phyloP scores from a whole-genome alignment of 2,888 invertebrate genomes.

The Catocala sponsa region DNA sequence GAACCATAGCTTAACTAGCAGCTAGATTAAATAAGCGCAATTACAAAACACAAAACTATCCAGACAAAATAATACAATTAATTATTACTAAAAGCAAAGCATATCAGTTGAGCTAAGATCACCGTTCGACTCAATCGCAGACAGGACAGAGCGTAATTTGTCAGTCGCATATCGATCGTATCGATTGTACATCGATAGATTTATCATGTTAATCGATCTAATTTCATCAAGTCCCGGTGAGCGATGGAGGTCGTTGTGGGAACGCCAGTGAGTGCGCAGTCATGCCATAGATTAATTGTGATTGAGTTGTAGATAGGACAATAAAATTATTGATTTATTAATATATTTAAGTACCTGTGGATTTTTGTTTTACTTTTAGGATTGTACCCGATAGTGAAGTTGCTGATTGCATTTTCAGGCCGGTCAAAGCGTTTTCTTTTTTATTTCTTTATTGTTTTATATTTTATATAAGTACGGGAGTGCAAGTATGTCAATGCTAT shows the following conservation, averaged over 20 bases:
- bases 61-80: conserved; percentile 13
- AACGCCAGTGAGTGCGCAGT: conserved; percentile 83
- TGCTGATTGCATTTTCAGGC: too few relatives aligned
- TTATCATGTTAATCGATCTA: conserved; percentile 87
- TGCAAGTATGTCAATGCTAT: too few relatives aligned
- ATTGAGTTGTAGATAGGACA: conserved; percentile 36
- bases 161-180: conserved; percentile 79
- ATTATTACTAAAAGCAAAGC: conserved; percentile 27
- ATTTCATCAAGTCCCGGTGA: conserved; percentile 85
- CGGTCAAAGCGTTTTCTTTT: too few relatives aligned
- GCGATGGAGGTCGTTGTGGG: conserved; percentile 83
- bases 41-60: neutral
- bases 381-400: too few relatives aligned
- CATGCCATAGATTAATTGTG: conserved; percentile 71
- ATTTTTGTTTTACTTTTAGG: too few relatives aligned
- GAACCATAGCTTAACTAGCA: too few relatives aligned
- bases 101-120: conserved; percentile 53
- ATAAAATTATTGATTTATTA: neutral
- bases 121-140: conserved; percentile 55
- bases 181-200: conserved; percentile 79
- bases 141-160: conserved; percentile 82
- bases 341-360: too few relatives aligned
- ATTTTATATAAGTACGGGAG: too few relatives aligned
- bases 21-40: neutral
- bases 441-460: too few relatives aligned